A percentile compares a stretch with the other conserved stretches of the same genome.
Conservation (phyloP, 2,888 invertebrate species). For the Pseudococcus viburni region DNA sequence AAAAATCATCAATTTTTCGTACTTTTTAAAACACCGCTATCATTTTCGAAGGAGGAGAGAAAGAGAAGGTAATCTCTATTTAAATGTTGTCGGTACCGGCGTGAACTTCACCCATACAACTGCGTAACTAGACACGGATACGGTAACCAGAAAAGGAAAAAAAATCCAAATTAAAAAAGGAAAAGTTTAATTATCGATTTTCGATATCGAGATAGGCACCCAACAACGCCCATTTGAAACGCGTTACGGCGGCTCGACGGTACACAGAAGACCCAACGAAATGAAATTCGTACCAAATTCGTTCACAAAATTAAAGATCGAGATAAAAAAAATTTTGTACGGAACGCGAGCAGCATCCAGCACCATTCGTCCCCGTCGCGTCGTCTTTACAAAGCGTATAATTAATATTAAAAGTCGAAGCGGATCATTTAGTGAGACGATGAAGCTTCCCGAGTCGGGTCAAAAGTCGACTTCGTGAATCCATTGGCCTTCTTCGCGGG, state of each 20-base stretch:
- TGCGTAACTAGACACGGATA: too few species aligned
- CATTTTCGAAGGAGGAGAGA: too few species aligned
- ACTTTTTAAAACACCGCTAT: too few species aligned
- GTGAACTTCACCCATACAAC: too few species aligned
- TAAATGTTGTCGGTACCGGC: too few species aligned
- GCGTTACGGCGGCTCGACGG: background rate
- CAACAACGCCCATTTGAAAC: background rate
- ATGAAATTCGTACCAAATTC: conserved; percentile 21
- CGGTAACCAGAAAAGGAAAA: background rate
- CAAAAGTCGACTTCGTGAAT: conserved; percentile 63
- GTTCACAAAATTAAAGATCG: background rate
- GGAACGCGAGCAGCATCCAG: conserved; percentile 4
- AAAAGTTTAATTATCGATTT: background rate
- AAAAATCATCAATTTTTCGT: too few species aligned
- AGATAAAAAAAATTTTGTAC: conserved; percentile 3
- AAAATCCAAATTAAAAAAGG: background rate
- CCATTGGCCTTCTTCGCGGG: conserved; percentile 64
- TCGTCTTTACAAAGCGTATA: conserved; percentile 4
- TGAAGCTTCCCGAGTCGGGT: conserved; percentile 62
- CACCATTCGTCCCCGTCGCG: background rate
- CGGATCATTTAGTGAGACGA: conserved; percentile 57
- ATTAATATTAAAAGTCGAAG: conserved; percentile 60
- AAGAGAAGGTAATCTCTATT: too few species aligned
- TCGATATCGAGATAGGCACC: background rate
- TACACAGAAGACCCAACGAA: background rate